Conservation (phyloP, 2,113 vertebrate genomes). For the Progne subis region DNA sequence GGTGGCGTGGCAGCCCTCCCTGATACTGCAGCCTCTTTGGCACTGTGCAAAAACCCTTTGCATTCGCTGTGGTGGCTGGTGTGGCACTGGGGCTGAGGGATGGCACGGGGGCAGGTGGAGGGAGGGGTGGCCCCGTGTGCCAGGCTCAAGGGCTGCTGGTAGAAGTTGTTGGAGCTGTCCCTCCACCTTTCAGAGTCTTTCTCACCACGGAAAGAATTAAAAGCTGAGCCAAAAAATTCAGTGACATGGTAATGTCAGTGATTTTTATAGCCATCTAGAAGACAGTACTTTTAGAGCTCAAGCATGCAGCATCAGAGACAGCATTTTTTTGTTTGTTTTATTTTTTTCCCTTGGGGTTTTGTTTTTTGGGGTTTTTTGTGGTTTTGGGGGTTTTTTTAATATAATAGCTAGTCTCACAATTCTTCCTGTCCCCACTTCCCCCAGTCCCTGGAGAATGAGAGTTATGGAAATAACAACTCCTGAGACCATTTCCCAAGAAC, state of each 20-base stretch:
- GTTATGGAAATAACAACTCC: neutral
- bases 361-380: neutral
- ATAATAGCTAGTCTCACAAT: neutral
- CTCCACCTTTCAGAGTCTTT: neutral
- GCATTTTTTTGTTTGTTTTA: neutral
- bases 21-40: neutral
- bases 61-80: neutral
- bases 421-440: neutral
- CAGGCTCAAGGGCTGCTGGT: neutral
- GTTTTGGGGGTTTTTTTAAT: too few species aligned
- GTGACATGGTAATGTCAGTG: neutral
- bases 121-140: rapidly evolving
- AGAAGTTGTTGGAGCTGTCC: neutral
- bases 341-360: too few species aligned
- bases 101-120: neutral
- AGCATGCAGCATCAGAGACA: neutral
- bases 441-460: neutral
- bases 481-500: conserved; percentile 43
- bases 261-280: neutral
- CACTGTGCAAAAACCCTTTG: neutral
- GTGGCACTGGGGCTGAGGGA: neutral
- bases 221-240: neutral
- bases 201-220: neutral
- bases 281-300: neutral
- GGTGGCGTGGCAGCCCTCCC: neutral